Evolutionary conservation across 2,888 invertebrate species (phyloP).

Genomic region (Serrognathus titanus): DNA sequence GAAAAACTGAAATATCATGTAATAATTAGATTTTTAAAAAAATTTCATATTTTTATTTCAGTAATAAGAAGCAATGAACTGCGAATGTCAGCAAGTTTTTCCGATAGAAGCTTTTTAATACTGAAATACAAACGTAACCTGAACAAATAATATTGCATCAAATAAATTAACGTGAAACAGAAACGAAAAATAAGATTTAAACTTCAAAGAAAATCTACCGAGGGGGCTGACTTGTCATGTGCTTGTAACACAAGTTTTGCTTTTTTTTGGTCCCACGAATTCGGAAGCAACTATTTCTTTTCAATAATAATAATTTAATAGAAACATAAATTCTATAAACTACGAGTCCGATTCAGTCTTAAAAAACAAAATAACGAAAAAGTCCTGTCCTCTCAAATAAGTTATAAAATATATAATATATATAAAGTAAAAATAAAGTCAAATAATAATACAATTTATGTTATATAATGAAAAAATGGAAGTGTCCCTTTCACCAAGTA

Average conservation of each 20-base stretch:
- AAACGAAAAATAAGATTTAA: too few species aligned
- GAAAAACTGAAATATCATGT: too few species aligned
- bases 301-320: constrained; percentile 5
- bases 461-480: constrained; percentile 28
- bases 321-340: constrained; percentile 16
- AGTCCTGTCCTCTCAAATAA: constrained; percentile 37
- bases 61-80: too few species aligned
- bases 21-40: too few species aligned
- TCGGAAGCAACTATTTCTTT: not conserved
- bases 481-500: constrained; percentile 33
- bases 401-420: constrained; percentile 28
- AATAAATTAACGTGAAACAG: too few species aligned
- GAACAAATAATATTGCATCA: too few species aligned
- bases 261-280: constrained; percentile 5
- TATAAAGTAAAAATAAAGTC: constrained; percentile 19
- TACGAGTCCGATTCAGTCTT: constrained; percentile 38
- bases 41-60: too few species aligned
- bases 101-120: too few species aligned
- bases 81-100: too few species aligned
- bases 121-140: too few species aligned
- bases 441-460: constrained; percentile 20
- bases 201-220: too few species aligned
- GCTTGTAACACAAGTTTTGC: not conserved
- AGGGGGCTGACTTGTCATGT: too few species aligned
- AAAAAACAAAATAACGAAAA: constrained; percentile 28